Evolutionary conservation across 2,113 vertebrate species (phyloP).

Genomic region (Meriones unguiculatus): DNA sequence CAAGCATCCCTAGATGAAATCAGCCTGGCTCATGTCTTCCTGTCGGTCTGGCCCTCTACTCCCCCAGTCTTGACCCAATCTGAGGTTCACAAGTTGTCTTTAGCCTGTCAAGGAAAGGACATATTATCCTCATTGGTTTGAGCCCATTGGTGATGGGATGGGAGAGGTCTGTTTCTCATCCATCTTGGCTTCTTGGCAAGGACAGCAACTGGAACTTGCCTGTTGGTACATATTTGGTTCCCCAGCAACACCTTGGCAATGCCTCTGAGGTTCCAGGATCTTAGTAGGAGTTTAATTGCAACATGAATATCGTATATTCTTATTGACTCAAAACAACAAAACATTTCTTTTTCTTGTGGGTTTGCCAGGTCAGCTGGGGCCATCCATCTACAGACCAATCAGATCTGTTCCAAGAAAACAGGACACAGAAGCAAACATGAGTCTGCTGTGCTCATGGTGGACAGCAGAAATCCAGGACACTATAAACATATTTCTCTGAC

Average conservation of each 20-base stretch:
- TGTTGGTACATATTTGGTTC: conserved; percentile 44
- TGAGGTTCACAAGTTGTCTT: neutral
- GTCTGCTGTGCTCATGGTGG: neutral
- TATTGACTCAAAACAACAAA: conserved; percentile 43
- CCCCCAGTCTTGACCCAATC: neutral
- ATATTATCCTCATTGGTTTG: neutral
- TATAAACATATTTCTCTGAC: neutral
- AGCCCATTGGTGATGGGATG: neutral
- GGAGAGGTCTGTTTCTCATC: conserved; percentile 1
- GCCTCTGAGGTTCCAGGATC: neutral
- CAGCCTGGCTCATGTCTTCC: neutral
- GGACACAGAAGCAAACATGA: neutral
- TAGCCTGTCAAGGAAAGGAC: neutral
- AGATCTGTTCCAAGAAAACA: neutral
- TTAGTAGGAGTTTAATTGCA: conserved; percentile 40
- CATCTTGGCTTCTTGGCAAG: conserved; percentile 14
- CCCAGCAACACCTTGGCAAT: conserved; percentile 15
- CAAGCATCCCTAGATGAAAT: conserved; percentile 4
- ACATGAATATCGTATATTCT: neutral
- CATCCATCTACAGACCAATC: neutral
- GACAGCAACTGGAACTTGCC: neutral
- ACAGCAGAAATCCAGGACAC: neutral
- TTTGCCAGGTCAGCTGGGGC: neutral
- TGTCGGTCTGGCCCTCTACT: neutral
- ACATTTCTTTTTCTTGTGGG: neutral